phyloP scores from a whole-genome alignment of 2,888 invertebrate genomes.

The Polyommatus iphigenia region DNA sequence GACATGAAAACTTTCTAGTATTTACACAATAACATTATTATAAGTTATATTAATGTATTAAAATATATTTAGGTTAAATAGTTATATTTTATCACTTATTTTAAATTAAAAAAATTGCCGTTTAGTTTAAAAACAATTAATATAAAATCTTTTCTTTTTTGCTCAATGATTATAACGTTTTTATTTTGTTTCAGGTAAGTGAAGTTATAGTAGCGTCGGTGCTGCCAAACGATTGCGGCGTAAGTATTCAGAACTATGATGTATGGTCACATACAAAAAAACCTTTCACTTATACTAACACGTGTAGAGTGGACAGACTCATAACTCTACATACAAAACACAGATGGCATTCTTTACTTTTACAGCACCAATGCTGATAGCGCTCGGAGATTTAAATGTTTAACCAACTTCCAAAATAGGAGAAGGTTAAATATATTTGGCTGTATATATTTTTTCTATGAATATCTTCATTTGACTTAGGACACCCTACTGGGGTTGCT shows the following conservation, averaged over 20 bases:
- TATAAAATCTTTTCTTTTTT: too few species aligned
- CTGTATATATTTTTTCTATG: too few species aligned
- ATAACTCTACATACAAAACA: background rate
- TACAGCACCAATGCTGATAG: background rate
- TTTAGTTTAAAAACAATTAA: too few species aligned
- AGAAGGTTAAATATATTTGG: too few species aligned
- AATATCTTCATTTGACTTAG: too few species aligned
- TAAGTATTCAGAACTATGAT: background rate
- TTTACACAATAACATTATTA: background rate
- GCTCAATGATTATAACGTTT: background rate
- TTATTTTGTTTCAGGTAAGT: conserved; percentile 35
- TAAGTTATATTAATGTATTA: background rate
- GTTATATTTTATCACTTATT: too few species aligned
- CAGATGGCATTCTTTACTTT: conserved; percentile 16
- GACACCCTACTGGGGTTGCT: too few species aligned
- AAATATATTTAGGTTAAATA: too few species aligned
- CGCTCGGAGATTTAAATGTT: background rate
- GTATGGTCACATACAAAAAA: conserved; percentile 9
- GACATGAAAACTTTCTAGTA: background rate
- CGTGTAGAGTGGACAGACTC: background rate
- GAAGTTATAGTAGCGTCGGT: background rate
- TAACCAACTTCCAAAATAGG: too few species aligned
- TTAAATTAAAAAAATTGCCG: too few species aligned
- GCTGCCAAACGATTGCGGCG: background rate
- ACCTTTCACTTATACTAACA: conserved; percentile 15